Evolutionary conservation across 2,888 invertebrate species (phyloP), one percentile per base, ranked within the genome.

Genomic region (Archips xylosteana): DNA sequence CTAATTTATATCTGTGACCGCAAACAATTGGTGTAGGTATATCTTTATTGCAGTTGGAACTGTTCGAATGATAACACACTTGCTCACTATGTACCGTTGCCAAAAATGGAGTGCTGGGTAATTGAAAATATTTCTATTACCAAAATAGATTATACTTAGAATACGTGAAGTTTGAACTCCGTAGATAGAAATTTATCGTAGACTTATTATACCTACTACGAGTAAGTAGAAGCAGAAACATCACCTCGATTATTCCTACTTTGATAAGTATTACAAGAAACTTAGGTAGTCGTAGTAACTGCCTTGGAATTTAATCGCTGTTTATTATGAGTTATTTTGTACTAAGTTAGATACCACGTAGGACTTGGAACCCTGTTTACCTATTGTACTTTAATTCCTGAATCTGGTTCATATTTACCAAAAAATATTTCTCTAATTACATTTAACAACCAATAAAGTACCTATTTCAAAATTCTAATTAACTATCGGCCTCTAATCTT

Each of bases 51-150:
- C 57, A 32, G 57, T 57, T 3, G 12, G 69, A 70, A 47, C 47
- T 15, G 10, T 23, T 23, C 64, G 32, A 69, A 63, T 73, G 68
- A 73, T 73, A 69, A 70, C 63, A 70, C 54, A 57, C 51, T 57
- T 32, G 5, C 54, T n/a, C 23, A 39, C 59, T 49, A 57, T 60
- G 59, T 23, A 73, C 69, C 63, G 63, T 69, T 60, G 68, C 49
- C 59, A 36, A 32, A 68, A 73, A 49, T 73, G 59, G 68, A 57
- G 47, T 32, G 39, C 6, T 39, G 3, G 63, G 61, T 66, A 47
- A 71, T 71, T 61, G 66, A 39, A 71, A 71, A 64, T 60, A 61
- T 66, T 54, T 59, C 12, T 47, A 59, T 70, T 39, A 64, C 57
- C 47, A 49, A 59, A 36, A 59, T 32, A 47, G 42, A 66, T 42